Evolutionary conservation across 2,888 invertebrate species (phyloP), one percentile per base, ranked within the genome.

Genomic region (Cosmia pyralina): DNA sequence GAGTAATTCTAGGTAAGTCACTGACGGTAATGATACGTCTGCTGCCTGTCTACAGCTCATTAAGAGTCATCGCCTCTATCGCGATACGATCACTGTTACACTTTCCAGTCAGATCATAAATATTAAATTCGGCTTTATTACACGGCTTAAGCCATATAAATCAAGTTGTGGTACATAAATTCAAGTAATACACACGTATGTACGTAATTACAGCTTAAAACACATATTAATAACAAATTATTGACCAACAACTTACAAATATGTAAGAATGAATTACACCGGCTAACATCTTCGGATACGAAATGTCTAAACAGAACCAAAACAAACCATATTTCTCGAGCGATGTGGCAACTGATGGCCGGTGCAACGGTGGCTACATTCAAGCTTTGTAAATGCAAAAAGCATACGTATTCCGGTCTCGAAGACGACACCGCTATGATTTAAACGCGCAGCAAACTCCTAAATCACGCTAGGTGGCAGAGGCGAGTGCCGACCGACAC

Each of bases 381-480:
- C 85, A 87, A 88, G 87, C 90, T 90, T 88, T 88, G 88, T 88
- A 89, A 89, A 91, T 90, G 90, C 91, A 91, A 92, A 92, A 92
- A 92, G 92, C 92, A 92, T 89, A 91, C 91, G 89, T 92, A 89
- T 90, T 88, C 90, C 90, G 92, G 90, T 91, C 90, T 91, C 89
- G 87, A 89, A 92, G 92, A 89, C 91, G 92, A 93, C 92, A 90
- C 90, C 83, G 89, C 91, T 93, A 95, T 95, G 95, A 95, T 95
- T 94, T 94, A 95, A 93, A 92, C 88, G 90, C 89, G 87, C 87
- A 88, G 90, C 90, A 90, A 91, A 90, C 92, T 92, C 92, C 91
- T 95, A 95, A 95, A 95, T 95, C 95, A 95, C 92, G 91, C 88
- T 92, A 93, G 92, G 93, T 92, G 92, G 92, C 93, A 91, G 90